phyloP scores from a whole-genome alignment of 2,888 invertebrate genomes.

The Acleris laterana region DNA sequence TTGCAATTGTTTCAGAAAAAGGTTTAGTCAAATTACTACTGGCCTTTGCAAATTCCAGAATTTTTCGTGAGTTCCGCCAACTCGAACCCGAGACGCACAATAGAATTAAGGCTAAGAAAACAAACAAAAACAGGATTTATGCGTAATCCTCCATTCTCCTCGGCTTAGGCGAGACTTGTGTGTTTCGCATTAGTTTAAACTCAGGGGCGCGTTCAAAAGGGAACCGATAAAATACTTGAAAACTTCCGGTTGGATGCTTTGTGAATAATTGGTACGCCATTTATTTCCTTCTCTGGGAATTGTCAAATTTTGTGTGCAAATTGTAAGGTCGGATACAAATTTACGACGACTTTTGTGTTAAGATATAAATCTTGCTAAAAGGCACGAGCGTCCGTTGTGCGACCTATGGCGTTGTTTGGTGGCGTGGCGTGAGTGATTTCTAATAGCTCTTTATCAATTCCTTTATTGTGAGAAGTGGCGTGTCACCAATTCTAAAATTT shows the following conservation, averaged over 20 bases:
- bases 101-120: constrained; percentile 77
- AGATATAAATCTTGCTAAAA: constrained; percentile 76
- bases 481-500: constrained; percentile 55
- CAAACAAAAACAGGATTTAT: constrained; percentile 83
- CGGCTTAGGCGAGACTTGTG: constrained; percentile 68
- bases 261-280: constrained; percentile 77
- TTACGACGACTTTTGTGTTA: constrained; percentile 69
- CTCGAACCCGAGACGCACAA: constrained; percentile 53
- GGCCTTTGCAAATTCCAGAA: neutral
- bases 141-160: constrained; percentile 75
- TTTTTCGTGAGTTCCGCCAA: constrained; percentile 46
- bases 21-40: neutral
- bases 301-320: constrained; percentile 56
- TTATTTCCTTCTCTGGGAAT: constrained; percentile 73
- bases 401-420: constrained; percentile 41
- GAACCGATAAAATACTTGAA: constrained; percentile 72
- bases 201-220: constrained; percentile 64
- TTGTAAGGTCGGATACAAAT: constrained; percentile 71
- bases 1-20: too few relatives aligned
- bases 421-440: constrained; percentile 67
- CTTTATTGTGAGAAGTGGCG: constrained; percentile 51
- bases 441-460: constrained; percentile 51
- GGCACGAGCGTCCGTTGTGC: constrained; percentile 62
- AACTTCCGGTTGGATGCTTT: constrained; percentile 76
- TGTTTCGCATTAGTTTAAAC: constrained; percentile 79